Percentiles rank a stretch among this genome's conserved stretches.
phyloP scores from a whole-genome alignment of 2,797 vertebrate genomes.

The Lepidocolaptes lacrymiger region DNA sequence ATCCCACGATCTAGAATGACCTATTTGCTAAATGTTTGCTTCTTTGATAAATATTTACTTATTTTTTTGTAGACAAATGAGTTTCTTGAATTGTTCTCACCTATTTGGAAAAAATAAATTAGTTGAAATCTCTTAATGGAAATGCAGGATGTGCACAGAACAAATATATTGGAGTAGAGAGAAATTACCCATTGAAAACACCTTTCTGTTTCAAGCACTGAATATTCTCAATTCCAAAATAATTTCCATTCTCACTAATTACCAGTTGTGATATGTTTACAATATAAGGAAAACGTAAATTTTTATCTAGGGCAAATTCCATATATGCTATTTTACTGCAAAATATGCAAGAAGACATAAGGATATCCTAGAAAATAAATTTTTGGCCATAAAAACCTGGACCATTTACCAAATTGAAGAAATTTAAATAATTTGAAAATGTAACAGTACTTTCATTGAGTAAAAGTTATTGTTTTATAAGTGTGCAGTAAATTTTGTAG shows the following conservation, averaged over 20 bases:
- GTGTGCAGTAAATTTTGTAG: background rate
- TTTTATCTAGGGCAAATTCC: background rate
- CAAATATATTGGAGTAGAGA: background rate
- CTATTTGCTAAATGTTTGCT: rapidly evolving
- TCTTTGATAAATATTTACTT: background rate
- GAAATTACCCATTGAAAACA: background rate
- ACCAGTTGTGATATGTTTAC: background rate
- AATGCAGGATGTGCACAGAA: background rate
- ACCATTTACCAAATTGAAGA: background rate
- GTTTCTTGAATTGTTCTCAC: background rate
- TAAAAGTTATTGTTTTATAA: background rate
- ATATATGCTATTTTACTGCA: background rate
- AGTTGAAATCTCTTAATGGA: background rate
- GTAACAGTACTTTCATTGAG: background rate
- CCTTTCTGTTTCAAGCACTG: background rate
- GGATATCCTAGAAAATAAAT: background rate
- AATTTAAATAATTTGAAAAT: background rate
- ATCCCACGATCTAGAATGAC: background rate
- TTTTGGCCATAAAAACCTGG: background rate
- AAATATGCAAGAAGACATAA: background rate
- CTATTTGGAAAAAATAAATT: background rate
- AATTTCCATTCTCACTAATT: background rate
- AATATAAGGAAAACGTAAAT: background rate
- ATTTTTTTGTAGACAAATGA: background rate
- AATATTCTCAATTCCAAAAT: background rate